Evolutionary conservation across 1,140 invertebrate species (phyloP).

Genomic region (Drosophila asahinai): DNA sequence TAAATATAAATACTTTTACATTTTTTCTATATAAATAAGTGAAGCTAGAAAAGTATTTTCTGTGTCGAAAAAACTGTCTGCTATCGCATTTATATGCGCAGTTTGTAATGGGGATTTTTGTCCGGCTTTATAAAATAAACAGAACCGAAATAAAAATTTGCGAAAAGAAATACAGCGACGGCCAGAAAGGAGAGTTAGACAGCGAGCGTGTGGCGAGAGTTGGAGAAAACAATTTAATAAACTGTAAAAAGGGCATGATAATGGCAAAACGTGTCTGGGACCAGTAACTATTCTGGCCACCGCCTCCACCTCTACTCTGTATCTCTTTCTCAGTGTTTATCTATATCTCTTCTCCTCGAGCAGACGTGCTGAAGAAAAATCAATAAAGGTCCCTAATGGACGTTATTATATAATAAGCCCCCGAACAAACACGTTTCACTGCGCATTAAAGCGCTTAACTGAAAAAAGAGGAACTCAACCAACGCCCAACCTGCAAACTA

Average conservation of each 20-base stretch:
- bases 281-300: conserved; percentile 45
- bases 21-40: neutral
- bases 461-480: conserved; percentile 24
- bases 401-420: conserved; percentile 81
- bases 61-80: conserved; percentile 16
- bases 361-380: conserved; percentile 76
- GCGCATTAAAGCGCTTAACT: conserved; percentile 71
- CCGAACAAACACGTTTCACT: conserved; percentile 68
- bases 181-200: conserved; percentile 14
- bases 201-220: conserved; percentile 6
- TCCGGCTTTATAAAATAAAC: conserved; percentile 60
- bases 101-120: conserved; percentile 68
- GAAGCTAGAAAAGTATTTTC: neutral
- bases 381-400: conserved; percentile 80
- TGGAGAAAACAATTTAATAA: conserved; percentile 76
- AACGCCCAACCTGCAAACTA: conserved; percentile 28
- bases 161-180: conserved; percentile 28
- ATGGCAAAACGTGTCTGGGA: conserved; percentile 75
- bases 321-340: conserved; percentile 11
- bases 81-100: conserved; percentile 70
- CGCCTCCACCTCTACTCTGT: conserved; percentile 18
- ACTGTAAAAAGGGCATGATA: conserved; percentile 80
- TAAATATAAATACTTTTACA: neutral
- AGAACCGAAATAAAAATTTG: conserved; percentile 56
- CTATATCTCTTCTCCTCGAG: conserved; percentile 14